Base-by-base conservation (phyloP, 2,113 vertebrate species). In the Pelusios castaneus region DNA sequence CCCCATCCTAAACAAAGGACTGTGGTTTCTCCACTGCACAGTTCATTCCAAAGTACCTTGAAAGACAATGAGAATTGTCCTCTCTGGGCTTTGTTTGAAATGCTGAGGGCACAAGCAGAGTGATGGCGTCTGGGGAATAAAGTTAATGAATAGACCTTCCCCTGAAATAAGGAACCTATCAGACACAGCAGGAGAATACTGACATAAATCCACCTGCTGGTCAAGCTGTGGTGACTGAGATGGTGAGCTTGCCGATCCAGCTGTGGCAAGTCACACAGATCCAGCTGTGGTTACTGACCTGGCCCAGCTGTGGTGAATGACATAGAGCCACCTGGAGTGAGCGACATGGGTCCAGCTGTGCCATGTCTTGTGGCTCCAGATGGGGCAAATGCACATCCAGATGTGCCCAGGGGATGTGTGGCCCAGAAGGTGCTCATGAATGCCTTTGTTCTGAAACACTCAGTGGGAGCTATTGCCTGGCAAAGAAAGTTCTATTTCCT, bases 311-410 rank as follows among this genome's bases (percentile, higher is more conserved):
- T 12, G 38, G 38, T 2, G 2, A 76, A 41, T 21, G 7, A 47
- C 47, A 47, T 47, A 47, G 47, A 47, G 47, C 10, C 47, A 47
- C 7, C 47, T 47, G 47, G n/a, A n/a, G n/a, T n/a, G n/a, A n/a
- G n/a, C n/a, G n/a, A n/a, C n/a, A n/a, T 16, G 24, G 19, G 27
- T 0, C 0, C 3, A 49, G 5, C n/a, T 31, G 21, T 9, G 49
- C 49, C n/a, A n/a, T n/a, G n/a, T n/a, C n/a, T n/a, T n/a, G n/a
- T n/a, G n/a, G n/a, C n/a, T n/a, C n/a, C n/a, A n/a, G n/a, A n/a
- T n/a, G n/a, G 13, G 22, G 10, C 49, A 80, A 83, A 5, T 5
- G 16, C 21, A 11, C 52, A 5, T 10, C 10, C 4, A 8, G 2
- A 0, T 14, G 13, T 0, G 0, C 41, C 51, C 8, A 13, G 2